Percentiles rank a stretch among this genome's conserved stretches.
Conservation (phyloP, 2,113 vertebrate genomes). For the Ceratotherium simum region DNA sequence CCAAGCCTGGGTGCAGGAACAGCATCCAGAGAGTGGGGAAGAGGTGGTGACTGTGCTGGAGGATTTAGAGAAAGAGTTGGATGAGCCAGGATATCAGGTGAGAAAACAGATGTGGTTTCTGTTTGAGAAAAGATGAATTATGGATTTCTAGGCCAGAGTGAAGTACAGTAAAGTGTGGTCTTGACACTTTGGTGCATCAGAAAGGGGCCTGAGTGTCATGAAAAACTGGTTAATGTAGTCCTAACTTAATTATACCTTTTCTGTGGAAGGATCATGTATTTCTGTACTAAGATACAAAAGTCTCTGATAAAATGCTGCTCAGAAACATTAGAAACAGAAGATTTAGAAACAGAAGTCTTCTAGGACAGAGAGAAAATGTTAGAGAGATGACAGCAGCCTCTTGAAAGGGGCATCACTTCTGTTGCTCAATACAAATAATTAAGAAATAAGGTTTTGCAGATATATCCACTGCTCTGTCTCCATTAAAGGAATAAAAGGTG, state of each 20-base stretch:
- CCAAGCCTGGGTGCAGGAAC: conserved; percentile 51
- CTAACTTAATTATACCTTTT: background rate
- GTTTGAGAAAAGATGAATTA: background rate
- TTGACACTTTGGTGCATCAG: background rate
- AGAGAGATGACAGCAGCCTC: background rate
- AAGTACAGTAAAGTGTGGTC: background rate
- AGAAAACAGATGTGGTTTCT: background rate
- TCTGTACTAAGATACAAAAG: background rate
- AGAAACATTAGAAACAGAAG: background rate
- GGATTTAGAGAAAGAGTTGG: conserved; percentile 66
- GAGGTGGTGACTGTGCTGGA: conserved; percentile 62
- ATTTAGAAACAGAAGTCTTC: background rate
- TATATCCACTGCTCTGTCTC: background rate
- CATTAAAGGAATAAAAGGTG: background rate
- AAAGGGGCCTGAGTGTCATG: background rate
- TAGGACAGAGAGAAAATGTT: background rate
- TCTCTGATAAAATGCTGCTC: background rate
- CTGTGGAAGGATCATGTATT: background rate
- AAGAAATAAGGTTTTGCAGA: conserved; percentile 14
- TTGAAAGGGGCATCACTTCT: background rate
- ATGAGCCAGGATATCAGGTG: conserved; percentile 49
- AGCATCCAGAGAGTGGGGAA: conserved; percentile 44
- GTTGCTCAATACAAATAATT: background rate
- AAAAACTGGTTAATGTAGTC: background rate
- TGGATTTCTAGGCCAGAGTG: background rate